phyloP scores from a whole-genome alignment of 2,797 vertebrate species.

The Arctocebus calabarensis region DNA sequence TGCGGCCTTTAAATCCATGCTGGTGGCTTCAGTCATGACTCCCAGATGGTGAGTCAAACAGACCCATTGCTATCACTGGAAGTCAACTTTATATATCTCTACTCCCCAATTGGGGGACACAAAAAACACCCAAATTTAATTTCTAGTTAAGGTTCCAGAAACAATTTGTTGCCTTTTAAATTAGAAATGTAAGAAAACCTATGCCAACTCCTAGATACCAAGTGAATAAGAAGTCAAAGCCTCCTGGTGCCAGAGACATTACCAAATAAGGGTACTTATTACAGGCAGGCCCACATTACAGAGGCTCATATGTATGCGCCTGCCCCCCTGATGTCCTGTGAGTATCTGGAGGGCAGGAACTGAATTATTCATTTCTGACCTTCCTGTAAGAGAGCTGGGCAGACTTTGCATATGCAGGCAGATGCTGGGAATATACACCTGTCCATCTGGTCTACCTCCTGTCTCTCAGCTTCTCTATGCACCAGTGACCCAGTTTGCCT shows the following conservation, averaged over 20 bases:
- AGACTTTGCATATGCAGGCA: neutral
- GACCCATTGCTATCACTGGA: neutral
- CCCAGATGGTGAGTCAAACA: neutral
- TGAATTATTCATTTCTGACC: neutral
- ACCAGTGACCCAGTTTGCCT: neutral
- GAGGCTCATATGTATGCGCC: neutral
- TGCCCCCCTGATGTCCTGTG: neutral
- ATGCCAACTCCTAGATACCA: neutral
- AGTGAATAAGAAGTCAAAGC: neutral
- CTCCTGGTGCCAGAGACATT: neutral
- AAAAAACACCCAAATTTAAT: neutral
- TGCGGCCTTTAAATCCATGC: neutral
- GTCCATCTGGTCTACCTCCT: neutral
- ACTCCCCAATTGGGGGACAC: too few species aligned
- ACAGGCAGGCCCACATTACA: neutral
- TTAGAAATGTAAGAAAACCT: conserved; percentile 15
- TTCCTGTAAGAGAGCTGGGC: neutral
- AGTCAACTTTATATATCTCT: neutral
- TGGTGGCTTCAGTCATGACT: neutral
- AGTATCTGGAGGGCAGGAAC: neutral
- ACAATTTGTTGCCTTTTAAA: conserved; percentile 36
- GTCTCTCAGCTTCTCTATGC: neutral
- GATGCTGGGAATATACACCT: neutral
- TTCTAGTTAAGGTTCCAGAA: neutral
- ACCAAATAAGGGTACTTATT: neutral